These are phyloP conservation scores for Nasonia oneida DNA, from an alignment of 2,888 invertebrate genomes.

Conservation along the genomic window DNA sequence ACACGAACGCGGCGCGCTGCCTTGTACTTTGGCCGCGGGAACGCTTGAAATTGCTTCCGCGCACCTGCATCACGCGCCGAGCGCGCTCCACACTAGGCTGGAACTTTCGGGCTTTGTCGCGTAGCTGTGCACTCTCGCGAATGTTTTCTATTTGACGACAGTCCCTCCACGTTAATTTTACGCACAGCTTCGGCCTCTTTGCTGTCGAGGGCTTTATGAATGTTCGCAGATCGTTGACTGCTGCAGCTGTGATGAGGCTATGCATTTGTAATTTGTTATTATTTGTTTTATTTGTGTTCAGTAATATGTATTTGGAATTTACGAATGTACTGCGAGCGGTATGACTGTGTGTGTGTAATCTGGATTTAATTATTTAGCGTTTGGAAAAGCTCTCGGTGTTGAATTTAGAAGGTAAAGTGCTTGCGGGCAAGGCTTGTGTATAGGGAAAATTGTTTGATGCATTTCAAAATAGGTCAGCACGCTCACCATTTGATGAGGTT, in stretches of 20 bases:
- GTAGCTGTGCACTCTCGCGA: not conserved
- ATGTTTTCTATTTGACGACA: conserved; percentile 21
- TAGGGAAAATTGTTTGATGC: not conserved
- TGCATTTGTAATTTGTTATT: not conserved
- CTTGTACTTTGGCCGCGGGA: conserved; percentile 20
- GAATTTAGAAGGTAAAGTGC: not conserved
- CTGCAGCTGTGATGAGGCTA: not conserved
- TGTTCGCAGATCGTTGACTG: not conserved
- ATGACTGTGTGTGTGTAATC: too few species aligned
- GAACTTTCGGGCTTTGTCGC: conserved; percentile 39
- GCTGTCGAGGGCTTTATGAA: not conserved
- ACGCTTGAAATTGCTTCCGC: conserved; percentile 48
- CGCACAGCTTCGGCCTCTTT: not conserved
- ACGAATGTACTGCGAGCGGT: too few species aligned
- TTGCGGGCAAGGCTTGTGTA: not conserved
- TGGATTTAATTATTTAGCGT: not conserved
- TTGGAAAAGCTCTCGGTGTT: not conserved
- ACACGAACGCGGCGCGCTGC: not conserved
- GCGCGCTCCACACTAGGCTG: not conserved
- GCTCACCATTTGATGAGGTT: not conserved
- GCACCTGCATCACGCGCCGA: not conserved
- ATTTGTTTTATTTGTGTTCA: too few species aligned
- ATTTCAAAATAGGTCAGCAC: conserved; percentile 2
- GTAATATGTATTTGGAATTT: not conserved
- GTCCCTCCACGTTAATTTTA: conserved; percentile 7